phyloP scores from a whole-genome alignment of 92 coral and sea anemone genomes.

The Muricea muricata region DNA sequence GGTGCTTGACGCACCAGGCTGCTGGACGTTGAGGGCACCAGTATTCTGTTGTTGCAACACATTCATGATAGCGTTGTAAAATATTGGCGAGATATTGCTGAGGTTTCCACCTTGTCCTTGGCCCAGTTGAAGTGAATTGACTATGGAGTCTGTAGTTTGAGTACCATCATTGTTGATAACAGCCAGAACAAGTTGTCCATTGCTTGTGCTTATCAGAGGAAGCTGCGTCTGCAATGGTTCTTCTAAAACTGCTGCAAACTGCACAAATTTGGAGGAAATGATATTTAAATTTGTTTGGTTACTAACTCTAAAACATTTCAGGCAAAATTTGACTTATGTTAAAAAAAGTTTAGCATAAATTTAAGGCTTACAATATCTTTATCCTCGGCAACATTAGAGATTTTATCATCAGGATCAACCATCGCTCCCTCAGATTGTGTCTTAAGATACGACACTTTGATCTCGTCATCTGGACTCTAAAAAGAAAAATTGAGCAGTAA shows the following conservation, averaged over 20 bases:
- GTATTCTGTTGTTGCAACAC: conserved; percentile 40
- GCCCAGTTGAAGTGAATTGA: conserved; percentile 20
- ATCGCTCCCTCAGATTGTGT: conserved; percentile 43
- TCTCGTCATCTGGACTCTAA: conserved; percentile 39
- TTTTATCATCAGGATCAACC: conserved; percentile 44
- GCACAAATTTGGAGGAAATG: background rate
- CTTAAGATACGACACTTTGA: conserved; percentile 31
- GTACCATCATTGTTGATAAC: conserved; percentile 44
- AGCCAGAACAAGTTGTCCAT: conserved; percentile 40
- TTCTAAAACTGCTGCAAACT: conserved; percentile 47
- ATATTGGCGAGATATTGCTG: conserved; percentile 25
- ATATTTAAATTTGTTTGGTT: too few species aligned
- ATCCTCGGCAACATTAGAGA: conserved; percentile 32
- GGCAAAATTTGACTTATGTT: too few species aligned
- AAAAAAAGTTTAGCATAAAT: too few species aligned
- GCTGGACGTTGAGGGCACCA: background rate
- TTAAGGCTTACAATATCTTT: conserved; percentile 34
- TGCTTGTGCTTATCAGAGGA: conserved; percentile 15
- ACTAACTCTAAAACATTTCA: too few species aligned
- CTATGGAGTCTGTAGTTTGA: conserved; percentile 9
- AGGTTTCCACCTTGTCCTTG: conserved; percentile 1
- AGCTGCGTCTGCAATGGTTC: conserved; percentile 10
- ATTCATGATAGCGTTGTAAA: conserved; percentile 22
- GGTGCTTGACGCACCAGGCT: background rate
- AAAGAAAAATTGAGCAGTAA: background rate